These are phyloP conservation scores for Lycophotia porphyrea DNA, from an alignment of 2,888 invertebrate genomes.

Conservation along the genomic window DNA sequence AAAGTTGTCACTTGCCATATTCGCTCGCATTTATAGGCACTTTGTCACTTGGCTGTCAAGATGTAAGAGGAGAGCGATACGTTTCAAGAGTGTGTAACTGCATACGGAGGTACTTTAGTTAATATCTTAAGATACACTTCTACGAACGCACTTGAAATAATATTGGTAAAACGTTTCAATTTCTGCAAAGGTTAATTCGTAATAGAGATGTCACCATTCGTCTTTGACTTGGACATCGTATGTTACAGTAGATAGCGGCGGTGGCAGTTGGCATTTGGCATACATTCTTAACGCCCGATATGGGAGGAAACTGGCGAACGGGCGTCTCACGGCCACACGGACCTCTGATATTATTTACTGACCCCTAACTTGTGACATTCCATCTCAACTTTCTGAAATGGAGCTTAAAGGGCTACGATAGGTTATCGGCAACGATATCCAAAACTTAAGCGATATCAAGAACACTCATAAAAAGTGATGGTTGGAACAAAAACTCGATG, in stretches of 20 bases:
- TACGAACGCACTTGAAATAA: slow-evolving; percentile 1
- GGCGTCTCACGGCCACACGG: slow-evolving; percentile 81
- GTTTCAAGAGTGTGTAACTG: slow-evolving; percentile 7
- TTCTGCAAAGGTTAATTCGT: slow-evolving; percentile 3
- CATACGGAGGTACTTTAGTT: neutral
- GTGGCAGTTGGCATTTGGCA: slow-evolving; percentile 85
- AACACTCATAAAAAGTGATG: slow-evolving; percentile 40
- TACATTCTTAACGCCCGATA: slow-evolving; percentile 86
- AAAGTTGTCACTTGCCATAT: slow-evolving; percentile 62
- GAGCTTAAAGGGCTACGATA: slow-evolving; percentile 62
- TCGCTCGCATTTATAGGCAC: slow-evolving; percentile 51
- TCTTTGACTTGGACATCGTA: slow-evolving; percentile 59
- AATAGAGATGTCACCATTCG: slow-evolving; percentile 31
- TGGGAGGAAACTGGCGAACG: slow-evolving; percentile 80
- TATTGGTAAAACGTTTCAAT: neutral
- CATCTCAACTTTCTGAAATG: slow-evolving; percentile 74
- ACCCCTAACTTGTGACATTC: slow-evolving; percentile 79
- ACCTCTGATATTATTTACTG: slow-evolving; percentile 78
- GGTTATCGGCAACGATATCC: slow-evolving; percentile 65
- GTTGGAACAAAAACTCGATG: slow-evolving; percentile 40
- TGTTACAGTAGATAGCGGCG: slow-evolving; percentile 70
- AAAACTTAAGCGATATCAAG: slow-evolving; percentile 39
- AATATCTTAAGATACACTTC: neutral
- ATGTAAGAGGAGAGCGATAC: slow-evolving; percentile 39
- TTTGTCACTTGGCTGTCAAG: slow-evolving; percentile 52